phyloP scores from a whole-genome alignment of 2,797 vertebrate species.

The Podarcis lilfordi region DNA sequence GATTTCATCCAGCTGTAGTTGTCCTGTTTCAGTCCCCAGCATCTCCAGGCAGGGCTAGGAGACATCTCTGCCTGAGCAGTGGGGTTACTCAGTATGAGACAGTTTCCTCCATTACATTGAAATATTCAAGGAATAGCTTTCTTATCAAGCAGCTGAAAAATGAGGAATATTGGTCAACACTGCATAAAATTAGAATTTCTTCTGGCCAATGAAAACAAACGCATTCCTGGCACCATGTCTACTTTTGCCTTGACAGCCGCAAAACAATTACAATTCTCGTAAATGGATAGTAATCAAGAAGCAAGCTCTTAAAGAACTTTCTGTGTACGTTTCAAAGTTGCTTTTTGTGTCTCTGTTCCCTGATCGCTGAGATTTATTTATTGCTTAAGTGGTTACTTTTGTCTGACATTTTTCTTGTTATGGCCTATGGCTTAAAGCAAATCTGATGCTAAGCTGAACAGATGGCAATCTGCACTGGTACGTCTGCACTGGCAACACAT shows the following conservation, averaged over 20 bases:
- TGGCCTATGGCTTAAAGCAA: not conserved
- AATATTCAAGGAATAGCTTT: not conserved
- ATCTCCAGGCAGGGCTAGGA: too few species aligned
- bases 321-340: not conserved
- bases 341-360: not conserved
- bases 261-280: not conserved
- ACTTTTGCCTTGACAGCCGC: not conserved
- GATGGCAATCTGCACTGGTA: not conserved
- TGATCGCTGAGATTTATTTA: not conserved
- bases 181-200: not conserved
- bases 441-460: not conserved
- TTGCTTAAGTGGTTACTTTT: not conserved
- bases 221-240: not conserved
- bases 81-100: too few species aligned
- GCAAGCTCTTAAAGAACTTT: not conserved
- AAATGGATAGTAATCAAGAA: not conserved
- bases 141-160: not conserved
- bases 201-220: not conserved
- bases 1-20: conserved; percentile 25
- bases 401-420: not conserved
- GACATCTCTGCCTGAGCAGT: too few species aligned
- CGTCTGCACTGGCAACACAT: not conserved
- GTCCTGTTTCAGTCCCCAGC: too few species aligned
- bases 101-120: not conserved
- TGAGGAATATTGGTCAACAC: not conserved